A percentile compares a stretch with the other conserved stretches of the same genome.
Conservation (phyloP, 2,888 invertebrate genomes). For the Leptura quadrifasciata region DNA sequence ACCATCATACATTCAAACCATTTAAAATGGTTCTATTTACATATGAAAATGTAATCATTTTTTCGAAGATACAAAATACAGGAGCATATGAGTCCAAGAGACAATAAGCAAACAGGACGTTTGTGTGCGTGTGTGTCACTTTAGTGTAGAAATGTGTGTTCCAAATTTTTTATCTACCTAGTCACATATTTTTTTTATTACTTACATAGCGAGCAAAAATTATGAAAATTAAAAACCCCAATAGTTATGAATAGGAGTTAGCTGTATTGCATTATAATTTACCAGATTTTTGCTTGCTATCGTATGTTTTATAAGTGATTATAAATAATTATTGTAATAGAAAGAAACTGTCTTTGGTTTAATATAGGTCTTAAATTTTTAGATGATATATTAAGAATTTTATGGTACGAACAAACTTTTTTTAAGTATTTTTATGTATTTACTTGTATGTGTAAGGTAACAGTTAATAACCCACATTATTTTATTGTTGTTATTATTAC, state of each 20-base stretch:
- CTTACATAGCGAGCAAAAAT: not conserved
- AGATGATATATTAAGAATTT: not conserved
- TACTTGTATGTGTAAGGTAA: constrained; percentile 9
- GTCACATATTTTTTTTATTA: not conserved
- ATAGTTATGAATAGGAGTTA: too few relatives aligned
- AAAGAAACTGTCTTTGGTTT: not conserved
- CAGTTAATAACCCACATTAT: constrained; percentile 9
- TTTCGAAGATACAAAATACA: not conserved
- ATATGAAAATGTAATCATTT: not conserved
- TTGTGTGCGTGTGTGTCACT: not conserved
- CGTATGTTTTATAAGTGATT: constrained; percentile 1
- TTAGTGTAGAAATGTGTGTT: not conserved
- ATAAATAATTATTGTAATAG: not conserved
- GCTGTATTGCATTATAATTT: too few relatives aligned
- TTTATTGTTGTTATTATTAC: constrained; percentile 26
- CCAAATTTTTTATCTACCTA: constrained; percentile 10
- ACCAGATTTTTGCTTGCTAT: not conserved
- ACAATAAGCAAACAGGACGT: not conserved
- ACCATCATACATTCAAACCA: not conserved
- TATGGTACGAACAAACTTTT: not conserved
- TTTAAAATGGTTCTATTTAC: constrained; percentile 1
- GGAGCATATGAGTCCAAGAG: not conserved
- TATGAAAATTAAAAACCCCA: not conserved
- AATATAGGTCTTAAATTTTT: not conserved
- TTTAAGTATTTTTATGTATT: constrained; percentile 8